Base-by-base conservation (phyloP, 2,113 vertebrate species). In the Lathamus discolor region DNA sequence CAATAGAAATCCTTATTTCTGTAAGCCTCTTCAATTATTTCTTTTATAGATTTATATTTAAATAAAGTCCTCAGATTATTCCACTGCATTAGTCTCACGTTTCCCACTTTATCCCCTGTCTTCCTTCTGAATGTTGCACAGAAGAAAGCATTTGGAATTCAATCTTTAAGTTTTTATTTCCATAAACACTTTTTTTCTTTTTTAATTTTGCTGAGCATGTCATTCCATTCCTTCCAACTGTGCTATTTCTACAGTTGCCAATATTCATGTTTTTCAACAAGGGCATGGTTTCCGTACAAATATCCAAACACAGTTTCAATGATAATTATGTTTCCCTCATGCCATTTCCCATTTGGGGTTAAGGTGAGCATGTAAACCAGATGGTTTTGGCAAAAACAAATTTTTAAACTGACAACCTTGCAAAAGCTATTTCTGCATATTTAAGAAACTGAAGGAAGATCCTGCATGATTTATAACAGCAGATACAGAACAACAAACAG, bases 381-480 rank as follows among this genome's bases (percentile, higher is more conserved):
- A 46, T 74, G 80, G 44, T 85, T 91, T 1, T 0, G 6, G 43
- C 1, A 54, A 88, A 86, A 88, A 37, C 7, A 9, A 74, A 85
- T 77, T 96, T 37, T 33, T 69, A 17, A 86, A 52, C 10, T 48
- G 33, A 3, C 41, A 84, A 78, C 69, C 69, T 44, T 61, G 62
- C 15, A 94, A 94, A 94, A 94, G 28, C 49, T 62, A 31, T 22
- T 81, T 48, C n/a, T 83, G 67, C 2, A 0, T 23, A 31, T 28
- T 46, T 70, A 24, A 33, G 31, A 61, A 87, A 57, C 73, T 70
- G 55, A 29, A 86, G 28, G 41, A 95, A 64, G 35, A 77, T 25
- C 64, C 57, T 94, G 64, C 25, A 76, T 81, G 64, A 89, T 95
- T 96, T 92, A 91, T 63, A 81, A 59, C 18, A 83, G 51, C 72